Evolutionary conservation across 2,797 vertebrate genomes (phyloP), one percentile per base, ranked within the genome.

Genomic region (Knipowitschia caucasica): DNA sequence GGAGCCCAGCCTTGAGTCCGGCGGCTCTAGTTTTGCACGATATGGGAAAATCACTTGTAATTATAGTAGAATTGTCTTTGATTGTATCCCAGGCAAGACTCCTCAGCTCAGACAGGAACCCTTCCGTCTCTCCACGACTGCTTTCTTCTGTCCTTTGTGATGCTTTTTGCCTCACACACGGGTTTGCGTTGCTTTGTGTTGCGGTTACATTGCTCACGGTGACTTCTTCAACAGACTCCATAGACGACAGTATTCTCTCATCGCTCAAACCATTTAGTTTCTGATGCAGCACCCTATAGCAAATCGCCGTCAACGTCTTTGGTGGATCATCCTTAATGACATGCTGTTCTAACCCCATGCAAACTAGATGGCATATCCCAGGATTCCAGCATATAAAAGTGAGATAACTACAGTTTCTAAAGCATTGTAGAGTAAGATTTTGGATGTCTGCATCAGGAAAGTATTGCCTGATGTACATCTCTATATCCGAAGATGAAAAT

Each of bases 361-460:
- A 95, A 25, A 92, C 72, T 20, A 92, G 72, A 31, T 36, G 84
- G 67, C 94, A 98, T 17, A 97, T 64, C 2, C 84, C 74, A 0
- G 95, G 95, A 54, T 86, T 93, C 72, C 91, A 90, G 75, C 93
- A 92, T 6, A 94, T 84, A 53, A 91, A 89, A 57, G 85, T 85
- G 1, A 96, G 70, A 43, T 91, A 94, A 0, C 81, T 83, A 15
- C 53, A 66, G 3, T 53, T 69, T 62, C 60, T 83, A 34, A 98
- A 81, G 47, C 82, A 76, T 2, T 61, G 77, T 42, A 89, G 53
- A 11, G 82, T 88, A 10, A 69, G 59, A 6, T 70, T 62, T 34
- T 40, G 60, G 5, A 59, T 67, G 1, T 60, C 47, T 0, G 58
- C 62, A 6, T 82, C 73, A 7, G 81, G 56, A 4, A 97, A 94